phyloP scores from a whole-genome alignment of 2,113 vertebrate species.

The Procavia capensis region DNA sequence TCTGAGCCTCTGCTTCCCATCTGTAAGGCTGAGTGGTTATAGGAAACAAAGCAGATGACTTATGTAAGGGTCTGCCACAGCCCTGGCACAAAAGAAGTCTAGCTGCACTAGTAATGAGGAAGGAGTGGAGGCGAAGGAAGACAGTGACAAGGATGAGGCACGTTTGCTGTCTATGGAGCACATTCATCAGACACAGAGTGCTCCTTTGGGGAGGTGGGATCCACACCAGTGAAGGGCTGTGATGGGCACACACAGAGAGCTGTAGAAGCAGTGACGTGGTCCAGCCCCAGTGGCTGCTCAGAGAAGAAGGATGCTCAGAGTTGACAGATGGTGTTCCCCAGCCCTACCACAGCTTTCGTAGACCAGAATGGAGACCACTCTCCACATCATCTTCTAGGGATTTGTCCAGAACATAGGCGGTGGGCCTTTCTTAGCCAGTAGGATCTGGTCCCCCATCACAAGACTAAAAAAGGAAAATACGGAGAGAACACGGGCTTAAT shows the following conservation, averaged over 20 bases:
- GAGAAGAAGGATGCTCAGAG: background rate
- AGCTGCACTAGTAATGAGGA: background rate
- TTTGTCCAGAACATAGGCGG: background rate
- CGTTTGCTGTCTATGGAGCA: background rate
- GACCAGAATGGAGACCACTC: background rate
- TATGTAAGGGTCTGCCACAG: background rate
- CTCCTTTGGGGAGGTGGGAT: background rate
- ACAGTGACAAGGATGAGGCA: background rate
- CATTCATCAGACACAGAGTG: background rate
- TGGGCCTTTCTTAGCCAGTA: background rate
- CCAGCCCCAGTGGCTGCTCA: background rate
- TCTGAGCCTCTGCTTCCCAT: background rate
- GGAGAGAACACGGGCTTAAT: background rate
- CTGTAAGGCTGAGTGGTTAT: background rate
- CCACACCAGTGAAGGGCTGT: background rate
- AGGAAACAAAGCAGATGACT: background rate
- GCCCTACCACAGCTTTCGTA: fast-evolving
- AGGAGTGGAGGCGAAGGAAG: fast-evolving
- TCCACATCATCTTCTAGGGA: background rate
- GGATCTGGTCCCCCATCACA: background rate
- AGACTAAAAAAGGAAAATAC: background rate
- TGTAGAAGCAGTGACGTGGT: background rate
- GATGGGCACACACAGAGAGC: fast-evolving
- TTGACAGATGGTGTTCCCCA: background rate
- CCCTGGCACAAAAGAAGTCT: background rate